Conservation (phyloP, 2,888 invertebrate species). For the Tethea ocularis region DNA sequence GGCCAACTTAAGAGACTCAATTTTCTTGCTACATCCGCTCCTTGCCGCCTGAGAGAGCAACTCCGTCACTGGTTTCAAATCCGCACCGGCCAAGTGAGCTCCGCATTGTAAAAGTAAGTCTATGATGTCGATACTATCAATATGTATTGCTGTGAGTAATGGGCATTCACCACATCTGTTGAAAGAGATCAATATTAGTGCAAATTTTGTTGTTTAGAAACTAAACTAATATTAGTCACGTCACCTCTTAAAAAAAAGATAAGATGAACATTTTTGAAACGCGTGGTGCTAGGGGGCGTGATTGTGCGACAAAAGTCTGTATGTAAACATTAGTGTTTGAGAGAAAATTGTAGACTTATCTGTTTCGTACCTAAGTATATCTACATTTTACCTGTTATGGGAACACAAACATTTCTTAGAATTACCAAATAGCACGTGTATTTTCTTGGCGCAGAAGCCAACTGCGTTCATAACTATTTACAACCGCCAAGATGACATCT, state of each 20-base stretch:
- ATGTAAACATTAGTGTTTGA: too few relatives aligned
- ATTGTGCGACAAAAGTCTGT: too few relatives aligned
- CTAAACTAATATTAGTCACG: too few relatives aligned
- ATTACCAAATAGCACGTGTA: background rate
- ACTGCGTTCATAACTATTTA: background rate
- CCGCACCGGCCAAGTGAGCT: slow-evolving; percentile 86
- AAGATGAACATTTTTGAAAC: too few relatives aligned
- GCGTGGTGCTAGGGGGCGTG: too few relatives aligned
- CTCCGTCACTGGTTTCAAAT: slow-evolving; percentile 84
- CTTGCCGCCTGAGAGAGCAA: slow-evolving; percentile 87
- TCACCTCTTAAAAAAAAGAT: too few relatives aligned
- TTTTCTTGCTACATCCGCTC: slow-evolving; percentile 80
- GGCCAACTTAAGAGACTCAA: slow-evolving; percentile 86
- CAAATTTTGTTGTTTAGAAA: too few relatives aligned
- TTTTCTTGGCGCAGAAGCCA: background rate
- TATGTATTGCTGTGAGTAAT: slow-evolving; percentile 87
- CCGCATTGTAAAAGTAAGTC: slow-evolving; percentile 88
- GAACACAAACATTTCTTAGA: background rate
- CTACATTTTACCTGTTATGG: background rate
- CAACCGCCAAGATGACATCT: background rate
- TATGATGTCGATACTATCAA: slow-evolving; percentile 86
- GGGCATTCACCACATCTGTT: slow-evolving; percentile 86
- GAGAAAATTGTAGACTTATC: too few relatives aligned
- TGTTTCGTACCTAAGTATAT: too few relatives aligned
- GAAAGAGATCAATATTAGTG: too few relatives aligned